phyloP scores from a whole-genome alignment of 1,140 invertebrate genomes.

The Phortica variegata region DNA sequence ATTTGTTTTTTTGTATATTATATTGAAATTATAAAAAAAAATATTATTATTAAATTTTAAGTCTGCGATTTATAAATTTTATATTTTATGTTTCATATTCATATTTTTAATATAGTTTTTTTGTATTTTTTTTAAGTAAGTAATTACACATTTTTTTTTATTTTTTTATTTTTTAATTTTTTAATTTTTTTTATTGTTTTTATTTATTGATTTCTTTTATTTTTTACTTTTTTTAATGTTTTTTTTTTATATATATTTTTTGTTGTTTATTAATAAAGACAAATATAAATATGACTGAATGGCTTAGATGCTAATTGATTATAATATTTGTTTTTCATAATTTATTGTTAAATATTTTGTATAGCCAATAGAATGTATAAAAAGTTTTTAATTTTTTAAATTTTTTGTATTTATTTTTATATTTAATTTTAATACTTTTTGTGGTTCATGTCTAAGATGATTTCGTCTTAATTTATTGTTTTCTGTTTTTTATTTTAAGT shows the following conservation, averaged over 20 bases:
- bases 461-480: too few relatives aligned
- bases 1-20: conserved; percentile 22
- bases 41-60: conserved; percentile 20
- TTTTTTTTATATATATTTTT: conserved; percentile 24
- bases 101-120: too few relatives aligned
- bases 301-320: conserved; percentile 26
- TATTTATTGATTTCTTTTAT: conserved; percentile 40
- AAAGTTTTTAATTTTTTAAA: conserved; percentile 20
- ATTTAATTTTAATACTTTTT: conserved; percentile 2
- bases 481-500: background rate
- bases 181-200: conserved; percentile 47
- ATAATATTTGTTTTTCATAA: conserved; percentile 6
- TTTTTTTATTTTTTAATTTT: conserved; percentile 28
- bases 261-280: conserved; percentile 43
- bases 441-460: too few relatives aligned
- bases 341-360: conserved; percentile 16
- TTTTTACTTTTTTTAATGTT: conserved; percentile 40
- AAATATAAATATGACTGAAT: conserved; percentile 22
- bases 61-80: conserved; percentile 31
- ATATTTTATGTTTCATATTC: conserved; percentile 8
- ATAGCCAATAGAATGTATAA: conserved; percentile 27
- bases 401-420: conserved; percentile 23
- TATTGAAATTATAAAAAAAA: background rate
- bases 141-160: too few relatives aligned
- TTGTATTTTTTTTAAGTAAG: too few relatives aligned